Percentiles rank a stretch among this genome's conserved stretches.
phyloP scores from a whole-genome alignment of 2,797 vertebrate genomes.

The Alauda arvensis region DNA sequence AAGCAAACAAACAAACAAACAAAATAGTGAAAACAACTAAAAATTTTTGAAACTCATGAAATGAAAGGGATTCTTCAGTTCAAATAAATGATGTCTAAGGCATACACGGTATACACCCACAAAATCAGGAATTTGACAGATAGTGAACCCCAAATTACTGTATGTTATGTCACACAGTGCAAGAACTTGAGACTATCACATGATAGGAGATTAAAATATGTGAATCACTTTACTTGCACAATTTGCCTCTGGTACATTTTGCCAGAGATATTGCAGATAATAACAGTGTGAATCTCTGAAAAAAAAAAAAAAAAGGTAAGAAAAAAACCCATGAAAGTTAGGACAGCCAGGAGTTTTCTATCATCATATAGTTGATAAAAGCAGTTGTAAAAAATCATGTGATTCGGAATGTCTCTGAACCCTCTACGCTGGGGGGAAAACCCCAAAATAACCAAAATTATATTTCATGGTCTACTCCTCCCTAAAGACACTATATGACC shows the following conservation, averaged over 20 bases:
- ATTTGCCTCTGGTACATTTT: not conserved
- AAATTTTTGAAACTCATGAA: not conserved
- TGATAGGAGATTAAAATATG: not conserved
- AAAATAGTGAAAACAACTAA: not conserved
- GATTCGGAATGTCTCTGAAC: not conserved
- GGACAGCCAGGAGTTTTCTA: not conserved
- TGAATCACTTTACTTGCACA: not conserved
- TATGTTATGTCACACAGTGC: not conserved
- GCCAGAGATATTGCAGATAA: not conserved
- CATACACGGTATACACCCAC: accelerated
- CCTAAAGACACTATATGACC: not conserved
- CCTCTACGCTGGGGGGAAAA: accelerated
- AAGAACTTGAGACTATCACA: not conserved
- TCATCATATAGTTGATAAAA: not conserved
- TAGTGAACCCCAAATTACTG: not conserved
- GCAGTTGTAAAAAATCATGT: not conserved
- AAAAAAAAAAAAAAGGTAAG: not conserved
- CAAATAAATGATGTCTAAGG: not conserved
- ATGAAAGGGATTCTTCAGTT: not conserved
- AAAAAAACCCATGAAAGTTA: not conserved
- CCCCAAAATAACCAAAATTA: not conserved
- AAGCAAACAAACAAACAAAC: not conserved
- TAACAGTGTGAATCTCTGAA: not conserved
- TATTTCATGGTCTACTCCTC: not conserved
- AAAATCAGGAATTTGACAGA: not conserved